phyloP scores from a whole-genome alignment of 2,113 vertebrate species.

The Daboia siamensis region DNA sequence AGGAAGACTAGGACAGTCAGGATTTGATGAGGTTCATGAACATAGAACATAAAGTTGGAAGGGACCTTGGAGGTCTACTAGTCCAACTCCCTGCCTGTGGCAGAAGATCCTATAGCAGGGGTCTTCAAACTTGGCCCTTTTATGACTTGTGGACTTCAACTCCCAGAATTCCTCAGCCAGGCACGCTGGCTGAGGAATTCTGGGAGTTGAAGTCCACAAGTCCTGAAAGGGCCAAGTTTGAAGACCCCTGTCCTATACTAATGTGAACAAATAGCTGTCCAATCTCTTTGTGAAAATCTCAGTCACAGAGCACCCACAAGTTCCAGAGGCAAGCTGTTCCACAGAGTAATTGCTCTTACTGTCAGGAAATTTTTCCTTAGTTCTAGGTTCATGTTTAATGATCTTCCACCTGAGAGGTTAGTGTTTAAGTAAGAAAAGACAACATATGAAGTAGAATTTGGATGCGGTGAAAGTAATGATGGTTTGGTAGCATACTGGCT shows the following conservation, averaged over 20 bases:
- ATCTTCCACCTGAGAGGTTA: neutral
- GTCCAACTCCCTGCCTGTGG: neutral
- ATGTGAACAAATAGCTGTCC: neutral
- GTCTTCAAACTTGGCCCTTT: too few relatives aligned
- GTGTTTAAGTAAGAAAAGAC: neutral
- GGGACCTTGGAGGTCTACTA: neutral
- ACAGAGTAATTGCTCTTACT: neutral
- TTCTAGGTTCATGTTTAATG: neutral
- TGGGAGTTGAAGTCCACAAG: too few relatives aligned
- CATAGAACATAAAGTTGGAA: neutral
- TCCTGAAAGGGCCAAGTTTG: too few relatives aligned
- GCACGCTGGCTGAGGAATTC: too few relatives aligned
- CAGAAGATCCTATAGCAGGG: neutral
- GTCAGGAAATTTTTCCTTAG: neutral
- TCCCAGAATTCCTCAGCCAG: too few relatives aligned
- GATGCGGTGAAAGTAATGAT: neutral
- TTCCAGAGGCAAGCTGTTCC: neutral
- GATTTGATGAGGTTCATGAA: neutral
- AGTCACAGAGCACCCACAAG: neutral
- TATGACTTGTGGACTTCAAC: too few relatives aligned
- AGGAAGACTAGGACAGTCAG: neutral
- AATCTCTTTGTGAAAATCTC: neutral
- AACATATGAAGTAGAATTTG: neutral
- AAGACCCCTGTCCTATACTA: neutral
- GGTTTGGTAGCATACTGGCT: neutral